Percentiles rank a stretch among this genome's conserved stretches.
These are phyloP conservation scores for Halocynthia roretzi DNA, from an alignment of 23 tunicate species.

Conservation along the genomic window DNA sequence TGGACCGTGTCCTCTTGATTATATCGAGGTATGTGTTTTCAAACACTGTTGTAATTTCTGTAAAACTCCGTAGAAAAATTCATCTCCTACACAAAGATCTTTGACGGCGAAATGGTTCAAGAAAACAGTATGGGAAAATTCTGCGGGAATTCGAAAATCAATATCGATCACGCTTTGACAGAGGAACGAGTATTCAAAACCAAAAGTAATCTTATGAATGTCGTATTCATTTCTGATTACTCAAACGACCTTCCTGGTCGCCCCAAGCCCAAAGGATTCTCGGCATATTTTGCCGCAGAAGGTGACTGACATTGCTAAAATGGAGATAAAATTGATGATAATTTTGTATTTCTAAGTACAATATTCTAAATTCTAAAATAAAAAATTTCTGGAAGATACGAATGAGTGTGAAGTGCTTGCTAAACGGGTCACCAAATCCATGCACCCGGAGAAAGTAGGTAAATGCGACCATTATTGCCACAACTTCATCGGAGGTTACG, in stretches of 20 bases:
- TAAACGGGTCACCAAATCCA: neutral
- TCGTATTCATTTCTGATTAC: slow-evolving; percentile 47
- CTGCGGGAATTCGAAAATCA: slow-evolving; percentile 26
- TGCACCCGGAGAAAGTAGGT: slow-evolving; percentile 40
- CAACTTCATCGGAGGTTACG: slow-evolving; percentile 60
- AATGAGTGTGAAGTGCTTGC: slow-evolving; percentile 51
- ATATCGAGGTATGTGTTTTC: slow-evolving; percentile 34
- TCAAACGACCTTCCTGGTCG: slow-evolving; percentile 42
- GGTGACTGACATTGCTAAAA: slow-evolving; percentile 19
- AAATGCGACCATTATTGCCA: slow-evolving; percentile 65
- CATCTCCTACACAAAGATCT: slow-evolving; percentile 4
- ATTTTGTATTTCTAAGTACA: too few relatives aligned
- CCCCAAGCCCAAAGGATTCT: slow-evolving; percentile 37
- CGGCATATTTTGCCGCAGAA: slow-evolving; percentile 37
- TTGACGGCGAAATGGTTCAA: slow-evolving; percentile 13
- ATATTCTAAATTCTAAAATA: neutral
- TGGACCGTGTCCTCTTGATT: slow-evolving; percentile 37
- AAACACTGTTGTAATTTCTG: neutral
- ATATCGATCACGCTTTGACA: slow-evolving; percentile 46
- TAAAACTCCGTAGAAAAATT: neutral
- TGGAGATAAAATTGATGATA: neutral
- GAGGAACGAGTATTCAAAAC: slow-evolving; percentile 19
- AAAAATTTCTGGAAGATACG: slow-evolving; percentile 12
- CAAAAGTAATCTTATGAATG: slow-evolving; percentile 24
- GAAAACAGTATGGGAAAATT: slow-evolving; percentile 7